Evolutionary conservation across 2,888 invertebrate species (phyloP), one percentile per base, ranked within the genome.

Genomic region (Masnerella sp.): DNA sequence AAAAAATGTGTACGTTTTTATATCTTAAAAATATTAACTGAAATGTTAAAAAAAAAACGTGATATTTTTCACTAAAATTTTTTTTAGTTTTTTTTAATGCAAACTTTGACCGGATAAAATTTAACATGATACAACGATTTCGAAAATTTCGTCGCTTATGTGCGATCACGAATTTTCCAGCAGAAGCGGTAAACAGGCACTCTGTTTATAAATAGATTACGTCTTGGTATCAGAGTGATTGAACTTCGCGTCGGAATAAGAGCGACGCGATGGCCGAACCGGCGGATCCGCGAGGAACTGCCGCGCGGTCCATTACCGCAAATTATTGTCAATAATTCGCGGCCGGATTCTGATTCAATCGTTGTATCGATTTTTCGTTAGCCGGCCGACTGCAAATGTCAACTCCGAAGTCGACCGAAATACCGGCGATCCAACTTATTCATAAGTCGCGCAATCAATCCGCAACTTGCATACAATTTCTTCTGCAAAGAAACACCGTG

Each of bases 171-270:
- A 56, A 65, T 56, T 65, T 65, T 65, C 54, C 38, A 65, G 38
- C 64, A 38, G 15, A 11, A 12, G 1, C 17, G 32, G 32, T 65
- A 65, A 65, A 56, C 65, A 65, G 64, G 47, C 47, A 56, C 65
- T 56, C 65, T 54, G 56, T 56, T 54, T 65, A 67, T 67, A 67
- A 67, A 67, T 67, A 45, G 56, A 58, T 67, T 67, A 56, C 17
- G 49, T 67, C 56, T 32, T 42, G 42, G 34, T 67, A 58, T 58
- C 28, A 49, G 51, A 67, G 67, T 67, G 58, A 58, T 67, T 67
- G 67, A 67, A 67, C 67, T 58, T 56, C 42, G 56, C 7, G 43
- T 38, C 18, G 47, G 15, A 65, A 56, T 65, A 56, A 56, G 56
- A 56, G 47, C 51, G n/a, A 36, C 36, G 32, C 15, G 36, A n/a